Conservation (phyloP, 1,140 invertebrate species). For the Pentalonia nigronervosa region DNA sequence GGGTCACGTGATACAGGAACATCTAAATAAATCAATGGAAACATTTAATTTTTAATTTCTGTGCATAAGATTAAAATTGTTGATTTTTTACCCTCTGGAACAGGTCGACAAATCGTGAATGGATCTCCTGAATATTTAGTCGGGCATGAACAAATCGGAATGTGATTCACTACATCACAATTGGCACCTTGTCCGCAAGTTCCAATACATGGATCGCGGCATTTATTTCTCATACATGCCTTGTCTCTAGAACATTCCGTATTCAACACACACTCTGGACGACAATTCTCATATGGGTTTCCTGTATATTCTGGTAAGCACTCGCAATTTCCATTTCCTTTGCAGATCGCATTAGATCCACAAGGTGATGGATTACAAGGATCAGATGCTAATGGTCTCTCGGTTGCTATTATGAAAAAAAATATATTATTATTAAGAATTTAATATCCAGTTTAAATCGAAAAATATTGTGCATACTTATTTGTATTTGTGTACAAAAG, state of each 20-base stretch:
- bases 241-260: slow-evolving; percentile 73
- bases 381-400: slow-evolving; percentile 62
- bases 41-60: background rate
- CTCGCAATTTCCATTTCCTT: slow-evolving; percentile 66
- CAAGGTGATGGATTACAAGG: slow-evolving; percentile 73
- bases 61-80: background rate
- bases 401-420: slow-evolving; percentile 59
- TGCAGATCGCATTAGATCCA: slow-evolving; percentile 74
- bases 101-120: slow-evolving; percentile 70
- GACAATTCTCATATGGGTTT: slow-evolving; percentile 72
- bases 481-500: slow-evolving; percentile 64
- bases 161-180: slow-evolving; percentile 75
- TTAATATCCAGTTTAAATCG: slow-evolving; percentile 59
- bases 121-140: slow-evolving; percentile 73
- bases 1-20: slow-evolving; percentile 67
- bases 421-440: slow-evolving; percentile 54
- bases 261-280: slow-evolving; percentile 75
- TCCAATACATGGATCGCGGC: slow-evolving; percentile 77
- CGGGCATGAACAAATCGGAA: slow-evolving; percentile 76
- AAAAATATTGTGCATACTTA: slow-evolving; percentile 63
- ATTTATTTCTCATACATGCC: slow-evolving; percentile 75
- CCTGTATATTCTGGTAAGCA: slow-evolving; percentile 76
- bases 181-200: slow-evolving; percentile 76
- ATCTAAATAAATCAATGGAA: slow-evolving; percentile 63
- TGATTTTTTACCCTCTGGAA: slow-evolving; percentile 60